Conservation (phyloP, 2,797 vertebrate species). For the Oreochromis grahami region DNA sequence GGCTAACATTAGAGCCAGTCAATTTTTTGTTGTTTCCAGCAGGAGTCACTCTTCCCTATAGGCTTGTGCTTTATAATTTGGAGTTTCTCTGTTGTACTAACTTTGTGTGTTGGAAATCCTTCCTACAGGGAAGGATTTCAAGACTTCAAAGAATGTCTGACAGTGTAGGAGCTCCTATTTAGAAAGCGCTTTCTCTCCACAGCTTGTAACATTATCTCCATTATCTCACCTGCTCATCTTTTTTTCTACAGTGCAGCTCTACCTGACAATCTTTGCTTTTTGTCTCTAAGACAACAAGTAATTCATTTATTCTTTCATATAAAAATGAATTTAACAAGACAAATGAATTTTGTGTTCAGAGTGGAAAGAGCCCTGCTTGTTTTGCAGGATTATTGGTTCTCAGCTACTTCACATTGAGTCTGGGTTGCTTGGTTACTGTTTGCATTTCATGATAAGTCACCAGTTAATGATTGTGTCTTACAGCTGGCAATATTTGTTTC, state of each 20-base stretch:
- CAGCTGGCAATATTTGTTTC: slow-evolving; percentile 28
- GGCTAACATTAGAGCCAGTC: neutral
- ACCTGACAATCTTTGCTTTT: neutral
- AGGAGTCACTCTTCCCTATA: slow-evolving; percentile 28
- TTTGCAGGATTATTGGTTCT: neutral
- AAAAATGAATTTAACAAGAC: neutral
- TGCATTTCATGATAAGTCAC: slow-evolving; percentile 1
- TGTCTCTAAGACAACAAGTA: neutral
- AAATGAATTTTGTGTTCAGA: neutral
- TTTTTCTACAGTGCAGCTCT: neutral
- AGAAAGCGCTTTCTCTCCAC: slow-evolving; percentile 4
- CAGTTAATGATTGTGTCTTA: neutral
- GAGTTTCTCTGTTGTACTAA: neutral
- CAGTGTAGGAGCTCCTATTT: slow-evolving; percentile 15
- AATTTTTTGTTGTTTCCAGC: neutral
- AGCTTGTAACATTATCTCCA: neutral
- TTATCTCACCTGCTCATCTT: neutral
- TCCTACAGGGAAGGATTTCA: neutral
- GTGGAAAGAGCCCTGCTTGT: neutral
- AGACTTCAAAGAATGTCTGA: neutral
- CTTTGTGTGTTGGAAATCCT: neutral
- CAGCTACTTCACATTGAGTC: neutral
- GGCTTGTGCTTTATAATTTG: neutral
- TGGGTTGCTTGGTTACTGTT: slow-evolving; percentile 24
- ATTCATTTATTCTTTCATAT: neutral